Base-by-base conservation (phyloP, 1,140 invertebrate species). In the Musca domestica region DNA sequence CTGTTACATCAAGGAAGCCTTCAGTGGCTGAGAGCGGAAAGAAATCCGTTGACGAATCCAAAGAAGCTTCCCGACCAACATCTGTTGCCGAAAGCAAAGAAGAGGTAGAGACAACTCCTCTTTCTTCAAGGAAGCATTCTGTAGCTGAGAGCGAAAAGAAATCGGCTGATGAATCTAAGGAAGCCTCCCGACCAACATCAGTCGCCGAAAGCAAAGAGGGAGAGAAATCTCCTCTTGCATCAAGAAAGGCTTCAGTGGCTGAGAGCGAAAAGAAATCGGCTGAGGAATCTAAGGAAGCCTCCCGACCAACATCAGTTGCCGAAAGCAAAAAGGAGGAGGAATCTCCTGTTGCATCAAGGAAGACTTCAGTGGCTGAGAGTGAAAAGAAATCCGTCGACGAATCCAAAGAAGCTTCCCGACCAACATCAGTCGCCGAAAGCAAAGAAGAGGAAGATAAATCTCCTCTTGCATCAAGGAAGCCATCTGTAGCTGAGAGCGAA, bases 301-400 rank as follows among this genome's bases (percentile, higher is more conserved):
- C 47, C 64, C 15, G 68, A 68, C 52, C 49, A 10, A 58, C 66
- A 51, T 72, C 71, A 0, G 25, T 70, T 9, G 67, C 54, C 1
- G 64, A 34, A 23, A 23, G 51, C 51, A 54, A 54, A 7, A 71
- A 70, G n/a, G 69, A 74, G 64, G 69, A 71, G 2, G 71, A 77
- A 20, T 69, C 72, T 49, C 66, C 68, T 23, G 72, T 1, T 15
- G n/a, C n/a, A n/a, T 69, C 70, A 7, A 52, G 67, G 66, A 23
- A 30, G 9, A 9, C 27, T 30, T 19, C 0, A 17, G 2, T 69
- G 63, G 19, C 34, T 52, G 22, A 19, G 27, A 68, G 64, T 17
- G 67, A 68, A 20, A 61, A 68, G 34, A 68, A 68, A 34, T 67
- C 66, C 2, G 2, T 20, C 3, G 17, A 19, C 30, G n/a, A 58